phyloP scores from a whole-genome alignment of 2,797 vertebrate species.

The Nyctibius grandis region DNA sequence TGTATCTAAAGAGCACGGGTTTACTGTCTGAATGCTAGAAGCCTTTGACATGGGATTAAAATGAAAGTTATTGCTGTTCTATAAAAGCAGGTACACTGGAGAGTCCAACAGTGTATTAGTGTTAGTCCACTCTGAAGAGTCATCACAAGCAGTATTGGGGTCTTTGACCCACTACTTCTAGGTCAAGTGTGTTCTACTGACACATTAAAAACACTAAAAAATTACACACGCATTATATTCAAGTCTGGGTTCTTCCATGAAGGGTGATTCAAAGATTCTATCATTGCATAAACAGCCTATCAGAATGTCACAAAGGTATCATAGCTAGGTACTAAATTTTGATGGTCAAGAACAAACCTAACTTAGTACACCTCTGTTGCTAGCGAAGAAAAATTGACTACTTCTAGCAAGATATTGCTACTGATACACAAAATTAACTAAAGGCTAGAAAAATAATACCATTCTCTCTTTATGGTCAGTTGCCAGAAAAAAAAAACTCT shows the following conservation, averaged over 20 bases:
- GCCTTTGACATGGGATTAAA: background rate
- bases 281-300: background rate
- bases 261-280: background rate
- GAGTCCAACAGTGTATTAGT: background rate
- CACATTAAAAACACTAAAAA: background rate
- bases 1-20: background rate
- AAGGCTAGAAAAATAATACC: constrained; percentile 35
- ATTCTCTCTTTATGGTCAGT: background rate
- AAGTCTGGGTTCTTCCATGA: background rate
- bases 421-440: background rate
- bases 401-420: background rate
- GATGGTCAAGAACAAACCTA: background rate
- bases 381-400: background rate
- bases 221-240: background rate
- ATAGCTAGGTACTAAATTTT: background rate
- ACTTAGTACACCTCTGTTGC: background rate
- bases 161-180: constrained; percentile 9
- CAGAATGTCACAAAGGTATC: background rate
- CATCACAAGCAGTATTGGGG: background rate
- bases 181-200: background rate
- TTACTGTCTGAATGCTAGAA: background rate
- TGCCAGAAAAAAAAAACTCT: background rate
- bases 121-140: background rate
- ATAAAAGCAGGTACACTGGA: background rate
- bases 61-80: constrained; percentile 4